These are phyloP conservation scores for Myotis findleyi DNA, from an alignment of 2,797 vertebrate genomes.

Conservation along the genomic window DNA sequence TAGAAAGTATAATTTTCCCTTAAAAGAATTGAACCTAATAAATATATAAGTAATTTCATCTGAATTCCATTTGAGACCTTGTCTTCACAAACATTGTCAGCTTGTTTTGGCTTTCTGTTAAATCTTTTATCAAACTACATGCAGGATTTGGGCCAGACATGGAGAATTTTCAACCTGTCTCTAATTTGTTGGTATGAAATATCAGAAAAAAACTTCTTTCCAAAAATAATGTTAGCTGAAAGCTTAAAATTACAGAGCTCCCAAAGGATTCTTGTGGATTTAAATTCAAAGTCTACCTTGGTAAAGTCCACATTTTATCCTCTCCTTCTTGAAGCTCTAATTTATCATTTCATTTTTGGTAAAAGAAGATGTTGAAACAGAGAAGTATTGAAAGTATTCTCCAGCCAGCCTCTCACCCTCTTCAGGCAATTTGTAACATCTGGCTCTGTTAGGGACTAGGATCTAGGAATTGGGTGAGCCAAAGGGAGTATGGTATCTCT, in stretches of 20 bases:
- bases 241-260: slow-evolving; percentile 24
- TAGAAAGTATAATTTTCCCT: slow-evolving; percentile 24
- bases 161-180: slow-evolving; percentile 58
- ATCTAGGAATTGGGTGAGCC: not conserved
- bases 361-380: not conserved
- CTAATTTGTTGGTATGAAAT: slow-evolving; percentile 55
- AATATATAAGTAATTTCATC: slow-evolving; percentile 58
- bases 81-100: slow-evolving; percentile 48
- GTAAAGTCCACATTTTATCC: not conserved
- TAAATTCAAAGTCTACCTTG: slow-evolving; percentile 3
- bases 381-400: not conserved
- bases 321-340: slow-evolving; percentile 18
- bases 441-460: not conserved
- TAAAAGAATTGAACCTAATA: slow-evolving; percentile 35
- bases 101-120: slow-evolving; percentile 69
- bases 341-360: not conserved
- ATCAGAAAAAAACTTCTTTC: slow-evolving; percentile 63
- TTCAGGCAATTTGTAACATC: slow-evolving; percentile 28
- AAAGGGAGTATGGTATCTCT: not conserved
- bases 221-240: slow-evolving; percentile 68
- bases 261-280: slow-evolving; percentile 33
- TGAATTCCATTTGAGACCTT: slow-evolving; percentile 34
- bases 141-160: slow-evolving; percentile 48
- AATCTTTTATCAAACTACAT: slow-evolving; percentile 67
- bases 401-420: not conserved